These are phyloP conservation scores for Spodoptera littoralis DNA, from an alignment of 2,888 invertebrate species.

Conservation along the genomic window DNA sequence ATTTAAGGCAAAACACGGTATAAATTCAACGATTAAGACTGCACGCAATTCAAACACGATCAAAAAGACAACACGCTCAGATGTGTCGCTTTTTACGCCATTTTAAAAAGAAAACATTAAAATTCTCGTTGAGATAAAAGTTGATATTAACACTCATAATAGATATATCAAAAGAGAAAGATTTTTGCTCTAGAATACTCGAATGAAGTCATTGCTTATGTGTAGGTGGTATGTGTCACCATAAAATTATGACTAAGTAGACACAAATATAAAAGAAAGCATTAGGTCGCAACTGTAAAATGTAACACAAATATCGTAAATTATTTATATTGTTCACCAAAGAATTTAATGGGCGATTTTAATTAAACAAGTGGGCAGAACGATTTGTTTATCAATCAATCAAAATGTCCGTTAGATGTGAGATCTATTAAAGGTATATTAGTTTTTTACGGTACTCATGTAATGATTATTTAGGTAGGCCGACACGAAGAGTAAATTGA, in stretches of 20 bases:
- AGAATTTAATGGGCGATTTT: slow-evolving; percentile 16
- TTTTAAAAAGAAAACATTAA: no score
- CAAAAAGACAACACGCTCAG: slow-evolving; percentile 20
- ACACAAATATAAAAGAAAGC: background rate
- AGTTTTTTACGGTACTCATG: slow-evolving; percentile 31
- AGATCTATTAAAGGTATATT: slow-evolving; percentile 28
- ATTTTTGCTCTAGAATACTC: no score
- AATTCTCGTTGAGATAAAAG: no score
- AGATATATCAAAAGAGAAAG: no score
- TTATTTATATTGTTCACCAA: slow-evolving; percentile 21
- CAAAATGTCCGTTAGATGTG: slow-evolving; percentile 32
- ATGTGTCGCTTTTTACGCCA: slow-evolving; percentile 21
- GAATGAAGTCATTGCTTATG: no score
- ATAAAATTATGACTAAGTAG: background rate
- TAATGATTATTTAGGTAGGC: slow-evolving; percentile 14
- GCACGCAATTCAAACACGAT: slow-evolving; percentile 28
- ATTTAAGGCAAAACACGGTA: slow-evolving; percentile 21
- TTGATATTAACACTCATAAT: no score
- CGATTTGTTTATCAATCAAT: slow-evolving; percentile 31
- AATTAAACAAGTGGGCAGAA: slow-evolving; percentile 25
- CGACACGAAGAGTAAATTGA: slow-evolving; percentile 19
- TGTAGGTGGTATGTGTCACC: background rate
- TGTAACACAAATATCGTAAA: slow-evolving; percentile 11
- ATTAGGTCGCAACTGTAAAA: background rate
- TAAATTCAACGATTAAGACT: slow-evolving; percentile 31